These are phyloP conservation scores for Brachionus rubens DNA, from an alignment of 1,140 invertebrate species.

Conservation along the genomic window DNA sequence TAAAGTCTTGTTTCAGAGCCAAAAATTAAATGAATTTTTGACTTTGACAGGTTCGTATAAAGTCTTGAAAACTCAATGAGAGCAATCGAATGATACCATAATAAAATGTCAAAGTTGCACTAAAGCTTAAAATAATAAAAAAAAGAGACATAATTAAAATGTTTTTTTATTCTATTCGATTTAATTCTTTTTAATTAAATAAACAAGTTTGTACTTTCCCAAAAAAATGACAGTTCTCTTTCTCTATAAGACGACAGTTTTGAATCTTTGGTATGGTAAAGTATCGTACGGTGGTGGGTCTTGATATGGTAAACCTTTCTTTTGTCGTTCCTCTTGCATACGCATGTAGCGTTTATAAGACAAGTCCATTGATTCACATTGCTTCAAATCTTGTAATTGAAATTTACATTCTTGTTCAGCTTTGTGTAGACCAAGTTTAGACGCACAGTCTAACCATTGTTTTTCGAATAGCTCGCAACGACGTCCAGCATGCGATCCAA, in stretches of 20 bases:
- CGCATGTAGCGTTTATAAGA: conserved; percentile 14
- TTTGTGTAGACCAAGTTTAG: conserved; percentile 33
- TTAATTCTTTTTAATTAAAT: neutral
- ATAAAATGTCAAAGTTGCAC: too few species aligned
- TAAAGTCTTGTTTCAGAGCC: too few species aligned
- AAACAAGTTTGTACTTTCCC: neutral
- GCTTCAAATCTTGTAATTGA: conserved; percentile 22
- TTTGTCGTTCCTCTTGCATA: conserved; percentile 43
- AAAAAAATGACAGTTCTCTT: neutral
- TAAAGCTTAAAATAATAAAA: too few species aligned
- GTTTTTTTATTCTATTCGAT: neutral
- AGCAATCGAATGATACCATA: too few species aligned
- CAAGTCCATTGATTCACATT: conserved; percentile 29
- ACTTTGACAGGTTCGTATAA: too few species aligned
- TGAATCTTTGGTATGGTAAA: conserved; percentile 38
- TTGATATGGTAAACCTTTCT: conserved; percentile 38
- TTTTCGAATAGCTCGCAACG: conserved; percentile 44
- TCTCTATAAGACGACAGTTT: conserved; percentile 26
- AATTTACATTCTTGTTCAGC: conserved; percentile 44
- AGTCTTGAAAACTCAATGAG: too few species aligned
- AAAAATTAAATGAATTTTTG: too few species aligned
- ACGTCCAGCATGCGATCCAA: conserved; percentile 12
- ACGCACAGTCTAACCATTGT: conserved; percentile 43
- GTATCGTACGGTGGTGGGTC: conserved; percentile 43
- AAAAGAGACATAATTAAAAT: too few species aligned